These are phyloP conservation scores for Oxystoma pomonae DNA, from an alignment of 2,888 invertebrate genomes.

Conservation along the genomic window DNA sequence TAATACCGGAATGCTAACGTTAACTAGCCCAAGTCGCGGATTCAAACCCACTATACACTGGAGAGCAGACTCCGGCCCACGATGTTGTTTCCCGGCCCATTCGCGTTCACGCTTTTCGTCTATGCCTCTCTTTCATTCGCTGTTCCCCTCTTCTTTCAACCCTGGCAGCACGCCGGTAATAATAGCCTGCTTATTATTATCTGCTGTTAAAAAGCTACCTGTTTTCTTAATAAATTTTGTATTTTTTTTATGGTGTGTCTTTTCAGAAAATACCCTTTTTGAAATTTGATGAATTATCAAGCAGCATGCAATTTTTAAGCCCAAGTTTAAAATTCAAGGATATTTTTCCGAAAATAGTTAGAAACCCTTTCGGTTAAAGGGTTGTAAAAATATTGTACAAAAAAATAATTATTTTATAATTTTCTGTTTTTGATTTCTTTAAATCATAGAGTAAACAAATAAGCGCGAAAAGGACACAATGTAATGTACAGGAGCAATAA, in stretches of 20 bases:
- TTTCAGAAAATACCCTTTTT: no score
- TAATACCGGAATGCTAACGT: conserved; percentile 52
- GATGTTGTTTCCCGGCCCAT: conserved; percentile 47
- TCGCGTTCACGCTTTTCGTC: conserved; percentile 43
- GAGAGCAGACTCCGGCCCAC: conserved; percentile 58
- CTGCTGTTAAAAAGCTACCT: conserved; percentile 45
- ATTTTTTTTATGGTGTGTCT: no score
- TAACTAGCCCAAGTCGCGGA: conserved; percentile 59
- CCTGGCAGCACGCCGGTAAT: conserved; percentile 43
- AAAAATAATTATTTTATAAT: no score
- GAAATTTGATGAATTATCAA: no score
- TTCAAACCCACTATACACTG: conserved; percentile 57
- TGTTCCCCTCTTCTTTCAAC: conserved; percentile 42
- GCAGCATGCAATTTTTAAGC: no score
- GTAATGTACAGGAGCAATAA: conserved; percentile 26
- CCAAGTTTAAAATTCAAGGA: no score
- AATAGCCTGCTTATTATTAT: conserved; percentile 46
- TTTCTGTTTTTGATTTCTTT: no score
- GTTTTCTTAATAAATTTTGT: no score
- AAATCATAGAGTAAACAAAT: conserved; percentile 9
- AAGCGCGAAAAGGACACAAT: conserved; percentile 14
- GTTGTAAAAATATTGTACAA: no score
- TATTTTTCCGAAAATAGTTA: no score
- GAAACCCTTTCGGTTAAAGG: no score
- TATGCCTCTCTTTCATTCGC: conserved; percentile 40